Base-by-base conservation (phyloP, 2,797 vertebrate genomes). In the Toxotes lorentzi region DNA sequence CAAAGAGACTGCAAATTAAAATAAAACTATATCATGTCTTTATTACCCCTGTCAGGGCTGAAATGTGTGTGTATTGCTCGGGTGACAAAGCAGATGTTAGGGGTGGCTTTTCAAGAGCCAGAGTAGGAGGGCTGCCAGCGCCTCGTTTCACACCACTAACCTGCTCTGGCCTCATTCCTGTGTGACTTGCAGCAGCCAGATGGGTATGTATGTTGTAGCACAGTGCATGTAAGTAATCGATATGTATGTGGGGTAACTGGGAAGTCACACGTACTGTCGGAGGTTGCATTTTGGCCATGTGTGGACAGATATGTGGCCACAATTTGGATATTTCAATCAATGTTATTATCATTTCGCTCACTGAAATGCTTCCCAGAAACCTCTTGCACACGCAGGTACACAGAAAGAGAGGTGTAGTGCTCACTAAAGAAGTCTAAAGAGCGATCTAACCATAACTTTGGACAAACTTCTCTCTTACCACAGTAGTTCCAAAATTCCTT, bases 11-110 rank as follows among this genome's bases (percentile, higher is more conserved):
- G 24, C 34, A 69, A 79, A 90, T 77, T 75, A 34, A 93, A 73
- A 69, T 73, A 51, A 86, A 91, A 85, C 70, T 86, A 57, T 79
- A 88, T 88, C 14, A 86, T 82, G 47, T 83, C 70, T 89, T 95
- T 91, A 90, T 87, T 79, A 74, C 91, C 71, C 88, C 86, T 88
- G 68, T 90, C 84, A 85, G 84, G 73, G 54, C 71, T 45, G 47
- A 90, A 60, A 65, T 89, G 53, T 90, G 53, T 83, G 35, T 17
- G 7, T 27, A 12, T 34, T 89, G 73, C 76, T 68, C 69, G 2
- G 70, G 21, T 72, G 76, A 79, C 91, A 91, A 76, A 87, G 66
- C 89, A 93, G 87, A 83, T 94, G 84, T 92, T 85, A 41, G 56
- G 64, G 60, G 76, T 50, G 60, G 54, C 58, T 83, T 80, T 69